Evolutionary conservation across 2,113 vertebrate species (phyloP).

Genomic region (Heteronetta atricapilla): DNA sequence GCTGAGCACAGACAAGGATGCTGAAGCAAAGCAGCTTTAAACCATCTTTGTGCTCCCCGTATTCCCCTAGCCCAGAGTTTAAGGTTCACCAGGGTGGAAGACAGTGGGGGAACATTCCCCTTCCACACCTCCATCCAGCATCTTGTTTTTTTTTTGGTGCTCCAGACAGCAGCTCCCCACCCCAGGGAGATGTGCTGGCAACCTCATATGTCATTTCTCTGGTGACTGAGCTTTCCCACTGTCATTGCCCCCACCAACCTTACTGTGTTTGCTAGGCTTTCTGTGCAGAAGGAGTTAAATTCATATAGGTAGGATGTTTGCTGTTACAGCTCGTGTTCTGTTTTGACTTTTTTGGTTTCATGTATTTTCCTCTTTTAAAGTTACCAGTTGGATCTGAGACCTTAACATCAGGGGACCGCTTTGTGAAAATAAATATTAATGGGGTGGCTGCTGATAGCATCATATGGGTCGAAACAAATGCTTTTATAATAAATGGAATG

Average conservation of each 20-base stretch:
- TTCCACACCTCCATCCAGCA: background rate
- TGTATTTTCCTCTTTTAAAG: conserved; percentile 19
- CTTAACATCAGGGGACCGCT: conserved; percentile 31
- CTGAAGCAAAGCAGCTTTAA: background rate
- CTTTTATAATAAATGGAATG: conserved; percentile 60
- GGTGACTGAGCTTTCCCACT: background rate
- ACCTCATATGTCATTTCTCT: background rate
- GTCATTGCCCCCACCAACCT: background rate
- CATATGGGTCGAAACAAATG: conserved; percentile 51
- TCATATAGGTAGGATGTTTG: background rate
- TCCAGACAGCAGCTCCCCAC: background rate
- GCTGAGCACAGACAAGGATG: background rate
- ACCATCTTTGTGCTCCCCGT: background rate
- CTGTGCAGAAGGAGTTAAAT: conserved; percentile 2
- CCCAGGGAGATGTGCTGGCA: background rate
- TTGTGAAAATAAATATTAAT: conserved; percentile 74
- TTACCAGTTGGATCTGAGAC: conserved; percentile 9
- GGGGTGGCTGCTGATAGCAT: conserved; percentile 53
- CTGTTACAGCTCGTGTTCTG: conserved; percentile 34
- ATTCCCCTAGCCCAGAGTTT: background rate
- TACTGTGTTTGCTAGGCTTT: background rate
- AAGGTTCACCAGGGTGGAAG: background rate
- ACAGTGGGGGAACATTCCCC: background rate
- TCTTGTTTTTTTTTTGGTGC: background rate
- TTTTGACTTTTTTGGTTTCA: conserved; percentile 25